phyloP scores from a whole-genome alignment of 2,113 vertebrate genomes.

The Actinemys pallida region DNA sequence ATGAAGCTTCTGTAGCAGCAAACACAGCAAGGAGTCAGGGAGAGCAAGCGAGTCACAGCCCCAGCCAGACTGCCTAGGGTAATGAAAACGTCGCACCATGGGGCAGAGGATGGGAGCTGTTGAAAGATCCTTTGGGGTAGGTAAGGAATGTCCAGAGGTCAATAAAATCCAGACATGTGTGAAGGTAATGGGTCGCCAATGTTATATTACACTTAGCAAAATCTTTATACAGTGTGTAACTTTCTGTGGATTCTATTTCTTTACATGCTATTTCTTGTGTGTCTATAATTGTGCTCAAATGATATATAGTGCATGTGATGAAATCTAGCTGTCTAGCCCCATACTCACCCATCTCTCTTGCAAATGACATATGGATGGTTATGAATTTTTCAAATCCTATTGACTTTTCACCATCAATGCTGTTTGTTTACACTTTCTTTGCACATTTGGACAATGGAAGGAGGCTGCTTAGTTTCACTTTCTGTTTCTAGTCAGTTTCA shows the following conservation, averaged over 20 bases:
- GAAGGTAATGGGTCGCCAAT: neutral
- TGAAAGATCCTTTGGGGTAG: slow-evolving; percentile 22
- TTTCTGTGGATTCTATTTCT: neutral
- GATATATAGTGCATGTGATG: neutral
- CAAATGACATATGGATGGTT: neutral
- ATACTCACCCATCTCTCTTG: neutral
- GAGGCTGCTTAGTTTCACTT: neutral
- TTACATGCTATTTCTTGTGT: accelerated
- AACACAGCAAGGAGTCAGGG: neutral
- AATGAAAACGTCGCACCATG: neutral
- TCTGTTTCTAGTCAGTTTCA: neutral
- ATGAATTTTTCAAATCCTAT: accelerated
- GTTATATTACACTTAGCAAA: neutral
- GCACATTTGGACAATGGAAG: neutral
- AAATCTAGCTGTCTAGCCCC: accelerated
- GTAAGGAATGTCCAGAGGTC: slow-evolving; percentile 10
- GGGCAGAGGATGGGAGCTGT: neutral
- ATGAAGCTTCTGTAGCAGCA: slow-evolving; percentile 26
- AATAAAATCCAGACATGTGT: neutral
- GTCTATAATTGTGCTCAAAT: neutral
- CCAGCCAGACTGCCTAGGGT: neutral
- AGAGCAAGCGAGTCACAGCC: neutral
- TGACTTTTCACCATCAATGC: neutral
- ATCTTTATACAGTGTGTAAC: neutral
- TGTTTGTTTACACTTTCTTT: neutral